A percentile compares a stretch with the other conserved stretches of the same genome.
phyloP scores from a whole-genome alignment of 2,113 vertebrate genomes.

The Ochotona curzoniae region DNA sequence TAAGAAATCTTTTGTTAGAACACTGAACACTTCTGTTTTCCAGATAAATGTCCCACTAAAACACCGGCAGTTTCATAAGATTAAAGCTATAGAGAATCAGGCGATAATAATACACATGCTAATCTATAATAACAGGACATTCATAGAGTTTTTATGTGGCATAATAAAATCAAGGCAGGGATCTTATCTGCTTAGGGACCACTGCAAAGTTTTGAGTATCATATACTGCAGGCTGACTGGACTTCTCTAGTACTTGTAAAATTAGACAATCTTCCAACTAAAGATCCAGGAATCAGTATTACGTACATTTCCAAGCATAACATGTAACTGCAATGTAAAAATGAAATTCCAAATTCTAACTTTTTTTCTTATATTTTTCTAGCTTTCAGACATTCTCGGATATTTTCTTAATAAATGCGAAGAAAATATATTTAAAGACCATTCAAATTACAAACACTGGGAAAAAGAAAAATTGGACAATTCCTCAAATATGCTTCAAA shows the following conservation, averaged over 20 bases:
- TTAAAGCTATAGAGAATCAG: neutral
- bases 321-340: neutral
- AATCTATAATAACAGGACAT: neutral
- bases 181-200: neutral
- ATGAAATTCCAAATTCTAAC: conserved; percentile 16
- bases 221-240: neutral
- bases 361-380: too few relatives aligned
- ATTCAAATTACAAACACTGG: conserved; percentile 47
- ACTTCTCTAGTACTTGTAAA: neutral
- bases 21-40: conserved; percentile 49
- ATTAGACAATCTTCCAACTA: conserved; percentile 1
- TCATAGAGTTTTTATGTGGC: neutral
- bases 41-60: conserved; percentile 24
- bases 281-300: neutral
- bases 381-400: too few relatives aligned
- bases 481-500: neutral
- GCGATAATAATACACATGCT: neutral
- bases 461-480: neutral
- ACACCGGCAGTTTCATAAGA: neutral
- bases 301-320: conserved; percentile 10
- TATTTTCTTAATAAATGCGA: neutral
- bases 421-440: neutral
- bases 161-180: neutral
- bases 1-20: conserved; percentile 5
- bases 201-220: neutral